Base-by-base conservation (phyloP, 37 sponge, comb jelly and placozoan species). In the Tethya wilhelma region DNA sequence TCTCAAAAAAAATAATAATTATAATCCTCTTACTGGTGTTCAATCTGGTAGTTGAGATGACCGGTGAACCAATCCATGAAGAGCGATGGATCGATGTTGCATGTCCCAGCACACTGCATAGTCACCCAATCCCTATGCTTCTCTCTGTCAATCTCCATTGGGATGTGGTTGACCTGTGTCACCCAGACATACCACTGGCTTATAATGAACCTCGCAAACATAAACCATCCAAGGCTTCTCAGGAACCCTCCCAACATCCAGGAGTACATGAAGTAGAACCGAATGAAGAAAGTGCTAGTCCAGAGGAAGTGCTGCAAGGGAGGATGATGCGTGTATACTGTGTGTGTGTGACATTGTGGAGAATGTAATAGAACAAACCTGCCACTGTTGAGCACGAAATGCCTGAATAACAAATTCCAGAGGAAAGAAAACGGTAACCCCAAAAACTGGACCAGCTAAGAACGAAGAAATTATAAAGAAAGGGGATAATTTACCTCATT, bases 101-200 rank as follows among this genome's bases (percentile, higher is more conserved):
- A 66, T n/a, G 91, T 90, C 9, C 82, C 77, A 1, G 62, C 45
- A 45, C 85, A 28, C 83, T 93, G 93, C 69, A 86, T 66, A 2
- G 86, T 55, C 23, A 76, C 77, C 93, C 93, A 93, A 49, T 89
- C 86, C n/a, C 64, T 72, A 30, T 63, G 69, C 63, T 81, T 31
- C 59, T 93, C 93, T 17, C 58, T 38, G 74, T 88, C 86, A 56
- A 93, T 72, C 44, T 80, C 44, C 93, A 93, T 93, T 44, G 93
- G 93, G 19, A 93, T 39, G 56, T 93, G 93, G 69, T 75, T 89
- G 30, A 86, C 82, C 70, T 93, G 93, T 36, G 93, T 89, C 34
- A 71, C 73, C 93, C 93, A 93, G 31, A 85, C 86, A 78, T 89
- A 93, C 93, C 93, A 93, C 57, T 89, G 93, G 58, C 93, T 93